These are phyloP conservation scores for Lepidocyrtoides sp. DNA, from an alignment of 2,888 invertebrate genomes.

Conservation along the genomic window DNA sequence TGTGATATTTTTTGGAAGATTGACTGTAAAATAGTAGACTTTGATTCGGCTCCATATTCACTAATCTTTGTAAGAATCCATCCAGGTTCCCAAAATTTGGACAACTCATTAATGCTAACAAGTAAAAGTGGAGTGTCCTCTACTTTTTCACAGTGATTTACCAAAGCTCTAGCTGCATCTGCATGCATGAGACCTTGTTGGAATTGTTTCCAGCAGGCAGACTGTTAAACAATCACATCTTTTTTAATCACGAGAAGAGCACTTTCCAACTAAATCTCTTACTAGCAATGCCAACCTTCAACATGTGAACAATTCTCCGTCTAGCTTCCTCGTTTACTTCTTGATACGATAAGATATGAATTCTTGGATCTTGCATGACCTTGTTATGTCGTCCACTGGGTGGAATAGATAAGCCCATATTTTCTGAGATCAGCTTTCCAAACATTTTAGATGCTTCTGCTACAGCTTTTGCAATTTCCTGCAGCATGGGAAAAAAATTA, in stretches of 20 bases:
- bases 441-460: conserved; percentile 71
- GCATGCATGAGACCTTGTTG: conserved; percentile 90
- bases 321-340: conserved; percentile 89
- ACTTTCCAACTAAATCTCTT: too few species aligned
- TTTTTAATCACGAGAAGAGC: background rate
- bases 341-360: conserved; percentile 82
- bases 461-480: conserved; percentile 72
- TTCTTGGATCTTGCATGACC: conserved; percentile 73
- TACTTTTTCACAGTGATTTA: conserved; percentile 88
- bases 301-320: conserved; percentile 89
- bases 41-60: conserved; percentile 55
- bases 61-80: conserved; percentile 87
- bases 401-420: conserved; percentile 40
- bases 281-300: conserved; percentile 89
- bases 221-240: conserved; percentile 45
- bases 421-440: conserved; percentile 68
- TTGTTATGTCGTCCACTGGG: conserved; percentile 61
- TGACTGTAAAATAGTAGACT: background rate
- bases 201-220: conserved; percentile 89
- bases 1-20: conserved; percentile 65
- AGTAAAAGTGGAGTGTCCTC: conserved; percentile 86
- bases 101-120: conserved; percentile 79
- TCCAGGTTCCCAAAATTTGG: conserved; percentile 85
- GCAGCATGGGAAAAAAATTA: background rate
- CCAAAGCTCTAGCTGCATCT: conserved; percentile 88